Percentiles rank a stretch among this genome's conserved stretches.
Evolutionary conservation across 2,113 vertebrate species (phyloP).

Genomic region (Entelurus aequoreus): DNA sequence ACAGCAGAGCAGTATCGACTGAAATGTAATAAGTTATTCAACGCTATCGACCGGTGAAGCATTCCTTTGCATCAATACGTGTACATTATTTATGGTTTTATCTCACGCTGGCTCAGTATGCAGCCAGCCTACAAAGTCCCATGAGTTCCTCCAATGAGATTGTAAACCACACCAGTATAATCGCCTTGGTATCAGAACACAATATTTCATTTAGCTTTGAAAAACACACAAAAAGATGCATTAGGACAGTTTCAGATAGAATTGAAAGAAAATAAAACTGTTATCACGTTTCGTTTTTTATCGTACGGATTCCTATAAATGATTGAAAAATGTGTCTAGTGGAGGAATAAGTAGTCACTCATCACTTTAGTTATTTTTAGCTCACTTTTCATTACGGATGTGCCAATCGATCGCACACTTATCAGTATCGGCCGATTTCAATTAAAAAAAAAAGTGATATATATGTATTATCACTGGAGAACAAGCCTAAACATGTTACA

Average conservation of each 20-base stretch:
- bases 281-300: too few species aligned
- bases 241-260: not conserved
- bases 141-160: not conserved
- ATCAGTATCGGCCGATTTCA: too few species aligned
- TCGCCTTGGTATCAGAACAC: not conserved
- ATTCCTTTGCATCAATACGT: constrained; percentile 32
- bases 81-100: constrained; percentile 38
- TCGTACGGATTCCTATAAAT: too few species aligned
- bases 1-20: constrained; percentile 26
- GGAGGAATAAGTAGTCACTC: too few species aligned
- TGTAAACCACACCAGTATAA: not conserved
- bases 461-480: too few species aligned
- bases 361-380: too few species aligned
- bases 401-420: too few species aligned
- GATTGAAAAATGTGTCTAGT: too few species aligned
- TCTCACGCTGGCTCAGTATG: not conserved
- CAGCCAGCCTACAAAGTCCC: not conserved
- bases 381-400: too few species aligned
- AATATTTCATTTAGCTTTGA: not conserved
- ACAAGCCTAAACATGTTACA: too few species aligned
- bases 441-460: too few species aligned
- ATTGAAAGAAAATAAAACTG: not conserved
- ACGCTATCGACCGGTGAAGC: constrained; percentile 26
- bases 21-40: constrained; percentile 46
- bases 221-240: not conserved